A percentile compares a stretch with the other conserved stretches of the same genome.
Evolutionary conservation across 2,113 vertebrate species (phyloP).

Genomic region (Hyperoodon ampullatus): DNA sequence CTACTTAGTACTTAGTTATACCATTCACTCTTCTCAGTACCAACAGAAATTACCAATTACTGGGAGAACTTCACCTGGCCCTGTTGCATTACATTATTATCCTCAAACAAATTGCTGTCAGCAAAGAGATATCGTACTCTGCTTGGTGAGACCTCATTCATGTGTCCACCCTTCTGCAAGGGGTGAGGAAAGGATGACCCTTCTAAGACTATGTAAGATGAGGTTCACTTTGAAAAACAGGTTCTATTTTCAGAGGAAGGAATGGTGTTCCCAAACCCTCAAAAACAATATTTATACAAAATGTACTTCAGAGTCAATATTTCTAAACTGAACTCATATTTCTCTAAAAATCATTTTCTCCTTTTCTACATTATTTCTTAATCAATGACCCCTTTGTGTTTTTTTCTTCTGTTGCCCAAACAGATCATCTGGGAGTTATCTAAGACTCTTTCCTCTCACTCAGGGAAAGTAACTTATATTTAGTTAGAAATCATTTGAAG

Average conservation of each 20-base stretch:
- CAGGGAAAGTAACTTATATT: not conserved
- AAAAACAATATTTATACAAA: not conserved
- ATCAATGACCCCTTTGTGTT: not conserved
- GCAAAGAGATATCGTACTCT: not conserved
- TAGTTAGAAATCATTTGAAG: not conserved
- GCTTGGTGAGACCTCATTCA: not conserved
- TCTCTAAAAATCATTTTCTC: not conserved
- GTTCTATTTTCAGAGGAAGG: not conserved
- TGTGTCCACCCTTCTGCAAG: not conserved
- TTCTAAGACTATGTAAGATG: not conserved
- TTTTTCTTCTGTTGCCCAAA: not conserved
- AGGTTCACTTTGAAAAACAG: not conserved
- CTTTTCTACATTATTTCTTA: not conserved
- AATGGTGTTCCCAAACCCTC: not conserved
- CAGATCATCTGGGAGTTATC: not conserved
- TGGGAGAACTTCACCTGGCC: too few species aligned
- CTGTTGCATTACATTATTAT: not conserved
- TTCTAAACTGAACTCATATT: not conserved
- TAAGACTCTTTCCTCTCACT: not conserved
- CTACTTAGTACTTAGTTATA: not conserved
- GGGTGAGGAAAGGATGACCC: fast-evolving
- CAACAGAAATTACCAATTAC: not conserved
- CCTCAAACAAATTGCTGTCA: not conserved
- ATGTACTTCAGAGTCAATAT: not conserved
- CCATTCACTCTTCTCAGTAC: not conserved